Conservation (phyloP, 1,140 invertebrate genomes). For the Himalopsyche phryganea region DNA sequence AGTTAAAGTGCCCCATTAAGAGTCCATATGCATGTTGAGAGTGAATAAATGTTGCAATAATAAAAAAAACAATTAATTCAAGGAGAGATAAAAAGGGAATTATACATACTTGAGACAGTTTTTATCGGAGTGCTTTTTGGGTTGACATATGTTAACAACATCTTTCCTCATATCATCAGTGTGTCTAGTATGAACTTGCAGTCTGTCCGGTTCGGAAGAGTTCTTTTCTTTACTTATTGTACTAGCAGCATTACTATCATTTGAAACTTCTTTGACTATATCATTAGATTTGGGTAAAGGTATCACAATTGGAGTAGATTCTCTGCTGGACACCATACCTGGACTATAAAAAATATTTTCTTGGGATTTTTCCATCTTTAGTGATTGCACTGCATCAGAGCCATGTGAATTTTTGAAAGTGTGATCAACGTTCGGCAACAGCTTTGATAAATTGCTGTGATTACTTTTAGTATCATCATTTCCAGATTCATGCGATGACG, state of each 20-base stretch:
- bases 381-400: neutral
- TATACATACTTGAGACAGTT: conserved; percentile 22
- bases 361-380: neutral
- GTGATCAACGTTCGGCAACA: conserved; percentile 1
- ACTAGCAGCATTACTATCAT: too few species aligned
- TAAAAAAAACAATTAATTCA: too few species aligned
- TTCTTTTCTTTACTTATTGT: neutral
- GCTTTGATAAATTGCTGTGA: neutral
- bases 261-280: too few species aligned
- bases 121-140: conserved; percentile 11
- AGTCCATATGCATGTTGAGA: too few species aligned
- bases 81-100: too few species aligned
- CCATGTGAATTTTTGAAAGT: neutral
- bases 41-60: too few species aligned
- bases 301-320: conserved; percentile 3
- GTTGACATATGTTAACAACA: conserved; percentile 12
- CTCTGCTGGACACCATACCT: conserved; percentile 23
- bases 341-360: conserved; percentile 24
- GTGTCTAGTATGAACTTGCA: neutral
- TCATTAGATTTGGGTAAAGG: too few species aligned
- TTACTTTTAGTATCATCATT: conserved; percentile 1
- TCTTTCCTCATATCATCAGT: conserved; percentile 3
- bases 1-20: too few species aligned
- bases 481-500: neutral
- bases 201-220: neutral